These are phyloP conservation scores for Chirona hameri DNA, from an alignment of 2,888 invertebrate species.

Conservation along the genomic window DNA sequence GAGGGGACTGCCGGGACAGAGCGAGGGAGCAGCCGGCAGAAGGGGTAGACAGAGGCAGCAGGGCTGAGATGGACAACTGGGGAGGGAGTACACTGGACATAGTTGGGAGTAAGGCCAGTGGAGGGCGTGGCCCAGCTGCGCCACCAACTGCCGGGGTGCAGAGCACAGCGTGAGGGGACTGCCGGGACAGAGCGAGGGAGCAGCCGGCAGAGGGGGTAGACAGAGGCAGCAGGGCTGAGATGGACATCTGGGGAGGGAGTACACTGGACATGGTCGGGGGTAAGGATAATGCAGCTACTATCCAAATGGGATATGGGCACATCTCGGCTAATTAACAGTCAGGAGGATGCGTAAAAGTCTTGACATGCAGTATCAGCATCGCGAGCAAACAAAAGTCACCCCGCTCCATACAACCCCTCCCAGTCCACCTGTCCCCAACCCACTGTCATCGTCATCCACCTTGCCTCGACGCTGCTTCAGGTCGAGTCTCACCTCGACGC, in stretches of 20 bases:
- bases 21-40: neutral
- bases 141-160: constrained; percentile 66
- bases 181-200: neutral
- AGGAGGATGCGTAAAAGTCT: too few species aligned
- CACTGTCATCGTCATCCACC: neutral
- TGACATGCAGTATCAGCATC: too few species aligned
- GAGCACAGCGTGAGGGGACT: neutral
- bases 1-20: neutral
- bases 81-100: too few species aligned
- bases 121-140: constrained; percentile 90
- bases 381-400: too few species aligned
- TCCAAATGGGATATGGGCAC: too few species aligned
- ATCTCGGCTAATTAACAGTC: too few species aligned
- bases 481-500: constrained; percentile 70
- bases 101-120: too few species aligned
- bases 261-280: too few species aligned
- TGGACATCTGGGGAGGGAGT: too few species aligned
- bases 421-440: too few species aligned
- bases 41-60: neutral
- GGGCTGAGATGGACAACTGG: neutral
- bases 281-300: too few species aligned
- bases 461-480: neutral
- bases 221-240: neutral
- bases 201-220: neutral
- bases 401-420: too few species aligned